Evolutionary conservation across 2,797 vertebrate genomes (phyloP), one percentile per base, ranked within the genome.

Genomic region (Pangasius larnaudii): DNA sequence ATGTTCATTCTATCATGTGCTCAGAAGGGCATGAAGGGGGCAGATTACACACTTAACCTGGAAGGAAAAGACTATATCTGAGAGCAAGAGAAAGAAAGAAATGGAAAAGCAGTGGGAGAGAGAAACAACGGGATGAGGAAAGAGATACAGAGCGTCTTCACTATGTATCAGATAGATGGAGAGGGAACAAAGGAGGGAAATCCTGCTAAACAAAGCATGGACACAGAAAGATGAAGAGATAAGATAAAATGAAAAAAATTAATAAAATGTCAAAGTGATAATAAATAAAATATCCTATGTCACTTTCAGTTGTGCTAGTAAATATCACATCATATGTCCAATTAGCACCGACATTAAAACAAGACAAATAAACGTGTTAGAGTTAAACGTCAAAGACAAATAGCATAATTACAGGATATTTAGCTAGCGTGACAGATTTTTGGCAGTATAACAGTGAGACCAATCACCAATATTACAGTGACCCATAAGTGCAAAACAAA

Each of bases 31-130:
- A 71, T 33, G 13, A 83, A 49, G 49, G 71, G 46, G 59, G 19
- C 83, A 16, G 69, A 39, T 69, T 78, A 77, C 56, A 85, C 75
- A 88, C 30, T 81, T 61, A 59, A 84, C 18, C 61, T 59, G 27
- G 27, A 49, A 84, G 58, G 22, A 56, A 88, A 36, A 82, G 83
- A 59, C 49, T 56, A 16, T 11, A 24, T 84, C 6, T 72, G 36
- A 71, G 0, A 51, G 72, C 56, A 65, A 24, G 53, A 53, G 71
- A 61, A 77, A 89, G 91, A 89, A 88, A 89, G 82, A 89, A 86
- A 88, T 36, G 19, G 63, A 74, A 59, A 49, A 42, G 22, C 22
- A 63, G 39, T 46, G 58, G 39, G 36, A 27, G 24, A 51, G 77
- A 61, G 58, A 82, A 91, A 59, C 22, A 30, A 72, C n/a, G 8